Percentiles rank a stretch among this genome's conserved stretches.
phyloP scores from a whole-genome alignment of 35 echinoderm and acorn worm genomes.

The Ptychodera flava region DNA sequence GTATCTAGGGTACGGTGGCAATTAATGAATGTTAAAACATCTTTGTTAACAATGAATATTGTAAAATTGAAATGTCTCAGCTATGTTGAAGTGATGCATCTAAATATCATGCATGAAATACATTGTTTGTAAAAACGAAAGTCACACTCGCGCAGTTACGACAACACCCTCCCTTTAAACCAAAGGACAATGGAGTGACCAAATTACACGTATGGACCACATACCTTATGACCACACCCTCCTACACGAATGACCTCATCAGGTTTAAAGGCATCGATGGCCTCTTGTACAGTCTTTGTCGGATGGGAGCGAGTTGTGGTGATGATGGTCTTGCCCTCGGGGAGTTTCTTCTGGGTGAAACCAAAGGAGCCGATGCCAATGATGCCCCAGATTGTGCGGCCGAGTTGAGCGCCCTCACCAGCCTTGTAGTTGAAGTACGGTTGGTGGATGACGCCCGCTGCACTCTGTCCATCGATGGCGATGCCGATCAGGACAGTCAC shows the following conservation, averaged over 20 bases:
- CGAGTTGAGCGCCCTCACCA: slow-evolving; percentile 31
- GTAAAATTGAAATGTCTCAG: too few species aligned
- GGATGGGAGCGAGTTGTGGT: slow-evolving; percentile 85
- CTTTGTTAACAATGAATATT: too few species aligned
- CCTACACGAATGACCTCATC: slow-evolving; percentile 82
- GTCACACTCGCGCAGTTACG: too few species aligned
- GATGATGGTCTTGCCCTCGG: slow-evolving; percentile 59
- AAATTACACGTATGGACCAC: too few species aligned
- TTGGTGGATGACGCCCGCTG: slow-evolving; percentile 92
- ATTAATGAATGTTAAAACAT: too few species aligned
- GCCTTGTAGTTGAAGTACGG: slow-evolving; percentile 93
- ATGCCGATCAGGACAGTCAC: slow-evolving; percentile 90
- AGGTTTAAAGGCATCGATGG: slow-evolving; percentile 84
- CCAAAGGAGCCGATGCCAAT: slow-evolving; percentile 78
- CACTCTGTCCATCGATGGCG: slow-evolving; percentile 76
- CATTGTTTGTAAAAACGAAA: too few species aligned
- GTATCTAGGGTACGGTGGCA: too few species aligned
- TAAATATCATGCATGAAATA: too few species aligned
- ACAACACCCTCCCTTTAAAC: too few species aligned
- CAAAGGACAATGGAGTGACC: too few species aligned
- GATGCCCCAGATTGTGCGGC: slow-evolving; percentile 96
- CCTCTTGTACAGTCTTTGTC: slow-evolving; percentile 80
- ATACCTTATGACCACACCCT: slow-evolving; percentile 92
- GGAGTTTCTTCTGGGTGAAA: slow-evolving; percentile 52
- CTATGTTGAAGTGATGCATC: too few species aligned